These are phyloP conservation scores for Rhinoderma darwinii DNA, from an alignment of 2,113 vertebrate species.

Conservation along the genomic window DNA sequence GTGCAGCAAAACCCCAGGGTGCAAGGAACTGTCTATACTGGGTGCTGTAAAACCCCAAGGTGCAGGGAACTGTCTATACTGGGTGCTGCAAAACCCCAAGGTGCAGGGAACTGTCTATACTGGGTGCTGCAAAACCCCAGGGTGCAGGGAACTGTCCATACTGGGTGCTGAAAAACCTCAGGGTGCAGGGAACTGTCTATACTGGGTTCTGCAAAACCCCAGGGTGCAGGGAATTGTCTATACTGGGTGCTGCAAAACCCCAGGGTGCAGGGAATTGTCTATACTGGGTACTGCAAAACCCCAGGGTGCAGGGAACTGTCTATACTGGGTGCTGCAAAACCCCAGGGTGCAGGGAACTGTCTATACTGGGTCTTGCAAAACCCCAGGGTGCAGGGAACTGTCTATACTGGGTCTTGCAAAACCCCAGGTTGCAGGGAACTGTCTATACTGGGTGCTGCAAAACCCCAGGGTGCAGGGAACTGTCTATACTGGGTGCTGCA, in stretches of 20 bases:
- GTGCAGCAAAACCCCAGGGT: no score
- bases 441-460: neutral
- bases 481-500: neutral
- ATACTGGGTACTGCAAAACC: neutral
- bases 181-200: neutral
- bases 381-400: neutral
- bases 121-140: neutral
- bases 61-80: neutral
- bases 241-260: neutral
- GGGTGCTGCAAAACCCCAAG: no score
- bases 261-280: neutral
- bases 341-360: no score
- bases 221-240: neutral
- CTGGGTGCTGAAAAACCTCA: neutral
- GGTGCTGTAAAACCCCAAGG: neutral
- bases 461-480: no score
- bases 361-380: neutral
- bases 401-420: neutral
- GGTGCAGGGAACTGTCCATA: neutral
- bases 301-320: neutral
- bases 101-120: no score
- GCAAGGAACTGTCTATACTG: no score
- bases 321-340: neutral
- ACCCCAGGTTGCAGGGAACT: neutral
- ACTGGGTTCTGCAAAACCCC: neutral